Conservation (phyloP, 1,140 invertebrate species). For the Drosophila kohkoa region DNA sequence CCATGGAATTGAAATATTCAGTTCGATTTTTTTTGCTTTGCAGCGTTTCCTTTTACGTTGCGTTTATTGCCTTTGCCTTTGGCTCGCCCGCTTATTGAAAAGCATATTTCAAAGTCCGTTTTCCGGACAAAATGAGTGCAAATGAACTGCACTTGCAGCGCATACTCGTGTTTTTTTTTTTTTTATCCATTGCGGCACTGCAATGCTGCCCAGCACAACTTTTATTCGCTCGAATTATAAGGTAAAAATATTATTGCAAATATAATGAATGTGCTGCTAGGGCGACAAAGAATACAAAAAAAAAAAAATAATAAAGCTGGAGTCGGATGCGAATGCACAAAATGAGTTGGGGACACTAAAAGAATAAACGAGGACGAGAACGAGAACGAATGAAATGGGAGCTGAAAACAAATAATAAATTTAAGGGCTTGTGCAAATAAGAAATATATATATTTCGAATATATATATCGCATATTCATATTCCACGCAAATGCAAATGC, state of each 20-base stretch:
- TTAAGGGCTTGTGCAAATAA: neutral
- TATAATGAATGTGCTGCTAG: slow-evolving; percentile 63
- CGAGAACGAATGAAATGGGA: neutral
- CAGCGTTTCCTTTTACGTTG: slow-evolving; percentile 31
- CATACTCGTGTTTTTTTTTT: neutral
- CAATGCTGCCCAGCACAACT: neutral
- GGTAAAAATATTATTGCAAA: slow-evolving; percentile 79
- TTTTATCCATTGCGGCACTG: neutral
- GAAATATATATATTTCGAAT: neutral
- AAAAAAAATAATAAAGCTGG: neutral
- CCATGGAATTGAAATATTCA: slow-evolving; percentile 64
- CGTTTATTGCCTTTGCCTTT: slow-evolving; percentile 19
- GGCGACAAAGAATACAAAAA: slow-evolving; percentile 7
- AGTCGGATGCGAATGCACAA: slow-evolving; percentile 15
- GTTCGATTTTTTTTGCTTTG: slow-evolving; percentile 42
- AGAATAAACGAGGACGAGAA: neutral
- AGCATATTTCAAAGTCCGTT: slow-evolving; percentile 71
- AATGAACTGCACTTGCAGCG: slow-evolving; percentile 54
- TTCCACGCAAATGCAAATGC: neutral
- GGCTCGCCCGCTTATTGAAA: slow-evolving; percentile 52
- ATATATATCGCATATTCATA: neutral
- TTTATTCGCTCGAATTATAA: slow-evolving; percentile 56
- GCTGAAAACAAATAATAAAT: slow-evolving; percentile 22
- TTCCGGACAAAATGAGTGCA: slow-evolving; percentile 66
- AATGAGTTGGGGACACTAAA: neutral